phyloP scores from a whole-genome alignment of 2,797 vertebrate genomes.

The Hyperoplus lanceolatus region DNA sequence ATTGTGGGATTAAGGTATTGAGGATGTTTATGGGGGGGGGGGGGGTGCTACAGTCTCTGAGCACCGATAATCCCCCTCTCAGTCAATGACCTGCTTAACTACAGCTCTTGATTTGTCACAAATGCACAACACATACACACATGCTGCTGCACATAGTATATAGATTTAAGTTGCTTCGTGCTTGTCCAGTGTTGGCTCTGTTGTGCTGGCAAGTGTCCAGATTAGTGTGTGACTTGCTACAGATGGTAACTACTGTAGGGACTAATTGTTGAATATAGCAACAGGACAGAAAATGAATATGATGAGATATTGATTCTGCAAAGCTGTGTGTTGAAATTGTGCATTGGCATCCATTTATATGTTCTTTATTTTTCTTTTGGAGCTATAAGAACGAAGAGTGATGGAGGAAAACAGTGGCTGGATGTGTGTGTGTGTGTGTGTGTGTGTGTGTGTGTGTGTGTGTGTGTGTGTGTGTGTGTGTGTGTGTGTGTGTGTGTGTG shows the following conservation, averaged over 20 bases:
- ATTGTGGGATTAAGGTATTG: slow-evolving; percentile 71
- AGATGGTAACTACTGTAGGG: slow-evolving; percentile 2
- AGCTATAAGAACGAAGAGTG: not conserved
- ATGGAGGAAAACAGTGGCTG: slow-evolving; percentile 19
- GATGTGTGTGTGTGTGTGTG: slow-evolving; percentile 19
- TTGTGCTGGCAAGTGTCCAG: slow-evolving; percentile 42
- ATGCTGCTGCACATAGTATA: slow-evolving; percentile 20
- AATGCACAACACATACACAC: slow-evolving; percentile 44
- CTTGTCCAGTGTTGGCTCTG: slow-evolving; percentile 39
- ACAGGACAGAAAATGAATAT: slow-evolving; percentile 42
- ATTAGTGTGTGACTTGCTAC: slow-evolving; percentile 38
- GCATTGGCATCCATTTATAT: slow-evolving; percentile 22
- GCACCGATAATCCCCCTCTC: slow-evolving; percentile 71
- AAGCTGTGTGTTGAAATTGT: slow-evolving; percentile 30
- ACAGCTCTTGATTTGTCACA: slow-evolving; percentile 50
- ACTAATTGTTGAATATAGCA: slow-evolving; percentile 48
- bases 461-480: slow-evolving; percentile 21
- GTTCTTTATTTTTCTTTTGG: not conserved
- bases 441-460: slow-evolving; percentile 7
- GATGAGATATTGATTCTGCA: slow-evolving; percentile 60
- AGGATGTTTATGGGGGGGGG: slow-evolving; percentile 26
- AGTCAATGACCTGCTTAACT: slow-evolving; percentile 77
- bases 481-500: slow-evolving; percentile 8
- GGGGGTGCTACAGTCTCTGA: slow-evolving; percentile 46
- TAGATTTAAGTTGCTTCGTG: slow-evolving; percentile 45